Percentiles rank a stretch among this genome's conserved stretches.
Conservation (phyloP, 23 tunicate genomes). For the Clavelina lepadiformis region DNA sequence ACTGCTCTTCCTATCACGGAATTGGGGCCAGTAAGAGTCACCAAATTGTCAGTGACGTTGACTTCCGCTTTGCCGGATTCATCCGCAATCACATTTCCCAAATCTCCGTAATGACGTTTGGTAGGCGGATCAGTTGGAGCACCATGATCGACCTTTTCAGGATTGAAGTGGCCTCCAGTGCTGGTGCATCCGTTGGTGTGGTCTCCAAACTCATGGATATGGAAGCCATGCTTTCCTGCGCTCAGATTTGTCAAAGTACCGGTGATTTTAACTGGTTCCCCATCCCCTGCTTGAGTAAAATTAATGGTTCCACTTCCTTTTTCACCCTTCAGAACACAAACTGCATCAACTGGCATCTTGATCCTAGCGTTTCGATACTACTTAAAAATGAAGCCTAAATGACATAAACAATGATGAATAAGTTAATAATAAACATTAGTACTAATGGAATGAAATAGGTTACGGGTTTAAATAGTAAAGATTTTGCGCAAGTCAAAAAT, state of each 20-base stretch:
- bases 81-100: conserved; percentile 73
- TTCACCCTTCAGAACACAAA: conserved; percentile 44
- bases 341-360: conserved; percentile 34
- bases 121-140: conserved; percentile 29
- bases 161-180: conserved; percentile 90
- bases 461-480: no score
- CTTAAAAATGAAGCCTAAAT: no score
- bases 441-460: no score
- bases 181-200: conserved; percentile 56
- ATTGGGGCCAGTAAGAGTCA: conserved; percentile 41
- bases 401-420: no score
- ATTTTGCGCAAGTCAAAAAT: no score
- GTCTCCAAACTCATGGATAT: conserved; percentile 79
- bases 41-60: conserved; percentile 40
- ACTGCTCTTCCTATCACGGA: conserved; percentile 83
- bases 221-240: conserved; percentile 85
- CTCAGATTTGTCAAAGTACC: conserved; percentile 17
- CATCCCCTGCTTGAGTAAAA: conserved; percentile 28
- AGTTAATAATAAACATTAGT: no score
- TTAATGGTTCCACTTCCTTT: conserved; percentile 25
- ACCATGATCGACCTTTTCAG: conserved; percentile 44
- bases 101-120: conserved; percentile 69
- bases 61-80: conserved; percentile 41
- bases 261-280: conserved; percentile 27
- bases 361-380: no score